A percentile compares a stretch with the other conserved stretches of the same genome.
Evolutionary conservation across 2,113 vertebrate genomes (phyloP).

Genomic region (Lonchura striata): DNA sequence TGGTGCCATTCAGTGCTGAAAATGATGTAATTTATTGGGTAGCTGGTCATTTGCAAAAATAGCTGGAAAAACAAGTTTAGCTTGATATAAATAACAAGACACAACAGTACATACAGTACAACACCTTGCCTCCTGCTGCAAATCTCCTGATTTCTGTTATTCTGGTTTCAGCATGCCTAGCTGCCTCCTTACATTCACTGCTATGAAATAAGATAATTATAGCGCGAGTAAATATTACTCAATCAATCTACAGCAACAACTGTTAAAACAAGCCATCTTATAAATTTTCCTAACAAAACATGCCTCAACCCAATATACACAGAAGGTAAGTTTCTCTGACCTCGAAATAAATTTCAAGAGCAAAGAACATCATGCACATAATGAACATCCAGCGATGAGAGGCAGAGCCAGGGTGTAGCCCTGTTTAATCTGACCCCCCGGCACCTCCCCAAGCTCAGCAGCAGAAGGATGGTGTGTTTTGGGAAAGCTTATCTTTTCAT

Average conservation of each 20-base stretch:
- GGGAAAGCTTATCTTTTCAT: neutral
- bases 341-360: conserved; percentile 37
- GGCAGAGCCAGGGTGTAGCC: neutral
- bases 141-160: conserved; percentile 35
- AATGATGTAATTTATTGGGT: conserved; percentile 53
- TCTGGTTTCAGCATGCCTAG: conserved; percentile 13
- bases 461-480: neutral
- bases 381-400: neutral
- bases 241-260: conserved; percentile 51
- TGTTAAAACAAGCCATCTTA: conserved; percentile 60
- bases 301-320: conserved; percentile 6
- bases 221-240: conserved; percentile 54
- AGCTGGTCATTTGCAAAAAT: conserved; percentile 41
- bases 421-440: neutral
- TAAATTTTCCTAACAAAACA: conserved; percentile 54
- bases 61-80: conserved; percentile 55
- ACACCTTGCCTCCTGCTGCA: conserved; percentile 21
- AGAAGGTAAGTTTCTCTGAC: conserved; percentile 8
- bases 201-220: conserved; percentile 59
- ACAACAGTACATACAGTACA: conserved; percentile 2
- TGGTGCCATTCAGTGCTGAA: conserved; percentile 35
- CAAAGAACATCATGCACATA: neutral
- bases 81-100: conserved; percentile 49
- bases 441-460: neutral
- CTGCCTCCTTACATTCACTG: neutral